Evolutionary conservation across 2,888 invertebrate genomes (phyloP).

Genomic region (Macrosoma leucophasiata): DNA sequence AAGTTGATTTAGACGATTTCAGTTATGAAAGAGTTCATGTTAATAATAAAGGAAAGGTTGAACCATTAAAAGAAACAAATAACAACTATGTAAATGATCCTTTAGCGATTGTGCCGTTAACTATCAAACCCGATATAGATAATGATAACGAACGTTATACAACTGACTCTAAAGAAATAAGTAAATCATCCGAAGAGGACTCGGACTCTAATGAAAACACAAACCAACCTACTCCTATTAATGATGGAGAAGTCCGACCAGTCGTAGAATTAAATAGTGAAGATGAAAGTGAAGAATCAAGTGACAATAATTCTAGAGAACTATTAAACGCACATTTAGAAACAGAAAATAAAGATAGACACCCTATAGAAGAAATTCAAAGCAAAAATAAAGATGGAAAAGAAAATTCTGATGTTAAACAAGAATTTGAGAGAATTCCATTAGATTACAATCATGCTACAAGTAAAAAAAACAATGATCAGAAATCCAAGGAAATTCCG

Average conservation of each 20-base stretch:
- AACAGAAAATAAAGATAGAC: slow-evolving; percentile 3
- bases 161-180: slow-evolving; percentile 4
- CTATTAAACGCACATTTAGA: slow-evolving; percentile 5
- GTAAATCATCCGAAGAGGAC: slow-evolving; percentile 29
- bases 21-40: slow-evolving; percentile 44
- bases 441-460: slow-evolving; percentile 54
- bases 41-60: slow-evolving; percentile 39
- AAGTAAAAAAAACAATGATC: slow-evolving; percentile 24
- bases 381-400: slow-evolving; percentile 14
- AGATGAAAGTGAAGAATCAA: slow-evolving; percentile 36
- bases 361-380: slow-evolving; percentile 7
- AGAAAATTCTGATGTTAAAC: slow-evolving; percentile 47
- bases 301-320: slow-evolving; percentile 25
- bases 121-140: neutral
- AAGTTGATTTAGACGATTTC: slow-evolving; percentile 45
- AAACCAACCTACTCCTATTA: slow-evolving; percentile 37
- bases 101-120: neutral
- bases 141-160: slow-evolving; percentile 1
- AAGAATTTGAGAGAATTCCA: slow-evolving; percentile 67
- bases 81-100: slow-evolving; percentile 29
- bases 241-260: slow-evolving; percentile 59
- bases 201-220: slow-evolving; percentile 25
- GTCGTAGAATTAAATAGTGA: slow-evolving; percentile 57
- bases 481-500: slow-evolving; percentile 18
- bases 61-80: slow-evolving; percentile 32